These are phyloP conservation scores for Cinclus cinclus DNA, from an alignment of 2,113 vertebrate genomes.

Conservation along the genomic window DNA sequence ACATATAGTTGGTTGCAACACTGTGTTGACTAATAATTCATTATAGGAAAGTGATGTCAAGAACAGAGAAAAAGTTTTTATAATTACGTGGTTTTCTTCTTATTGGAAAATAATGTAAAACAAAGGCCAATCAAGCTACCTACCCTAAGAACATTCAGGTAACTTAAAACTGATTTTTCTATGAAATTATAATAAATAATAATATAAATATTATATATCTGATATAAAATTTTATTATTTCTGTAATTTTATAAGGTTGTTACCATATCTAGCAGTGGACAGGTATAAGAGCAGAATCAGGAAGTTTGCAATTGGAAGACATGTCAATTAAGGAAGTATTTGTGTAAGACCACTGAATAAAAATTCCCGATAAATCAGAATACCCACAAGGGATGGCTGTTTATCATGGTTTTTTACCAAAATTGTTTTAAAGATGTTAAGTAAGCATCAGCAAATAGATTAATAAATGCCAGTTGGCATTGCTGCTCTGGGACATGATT, in stretches of 20 bases:
- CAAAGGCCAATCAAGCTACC: background rate
- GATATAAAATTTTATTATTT: background rate
- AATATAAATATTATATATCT: background rate
- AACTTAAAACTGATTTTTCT: background rate
- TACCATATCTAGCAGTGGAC: background rate
- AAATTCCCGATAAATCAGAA: background rate
- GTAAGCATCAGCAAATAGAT: background rate
- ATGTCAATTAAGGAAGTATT: background rate
- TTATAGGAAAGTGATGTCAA: background rate
- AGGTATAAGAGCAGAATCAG: background rate
- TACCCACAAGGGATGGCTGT: background rate
- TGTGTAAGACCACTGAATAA: background rate
- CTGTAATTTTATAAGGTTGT: background rate
- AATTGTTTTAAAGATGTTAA: background rate
- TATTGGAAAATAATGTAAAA: background rate
- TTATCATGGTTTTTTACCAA: background rate
- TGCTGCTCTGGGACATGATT: slow-evolving; percentile 1
- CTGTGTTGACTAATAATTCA: background rate
- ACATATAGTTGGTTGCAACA: background rate
- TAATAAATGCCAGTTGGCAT: background rate
- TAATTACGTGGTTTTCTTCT: rapidly evolving
- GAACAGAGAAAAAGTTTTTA: background rate
- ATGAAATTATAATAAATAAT: background rate
- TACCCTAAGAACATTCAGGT: background rate
- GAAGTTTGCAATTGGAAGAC: background rate